These are phyloP conservation scores for Ammodytes marinus DNA, from an alignment of 2,113 vertebrate species.

Conservation along the genomic window DNA sequence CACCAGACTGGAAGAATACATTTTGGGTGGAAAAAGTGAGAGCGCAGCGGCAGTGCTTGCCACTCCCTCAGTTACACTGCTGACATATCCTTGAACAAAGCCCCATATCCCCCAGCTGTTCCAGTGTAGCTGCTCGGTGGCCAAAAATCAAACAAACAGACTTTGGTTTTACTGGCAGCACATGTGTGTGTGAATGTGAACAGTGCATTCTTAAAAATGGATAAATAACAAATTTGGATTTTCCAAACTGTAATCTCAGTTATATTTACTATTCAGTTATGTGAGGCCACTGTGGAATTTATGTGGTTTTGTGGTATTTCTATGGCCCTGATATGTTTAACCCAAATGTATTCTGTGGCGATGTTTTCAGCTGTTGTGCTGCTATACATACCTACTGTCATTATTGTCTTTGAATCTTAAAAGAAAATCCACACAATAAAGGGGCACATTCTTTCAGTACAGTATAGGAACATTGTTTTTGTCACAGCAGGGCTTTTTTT, in stretches of 20 bases:
- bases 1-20: background rate
- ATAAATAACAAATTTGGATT: background rate
- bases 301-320: background rate
- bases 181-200: background rate
- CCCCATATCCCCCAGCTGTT: slow-evolving; percentile 5
- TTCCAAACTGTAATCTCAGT: background rate
- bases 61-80: background rate
- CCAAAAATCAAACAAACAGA: background rate
- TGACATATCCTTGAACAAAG: slow-evolving; percentile 2
- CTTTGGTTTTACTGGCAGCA: background rate
- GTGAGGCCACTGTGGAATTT: too few relatives aligned
- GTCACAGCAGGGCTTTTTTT: too few relatives aligned
- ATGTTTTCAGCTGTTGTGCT: background rate
- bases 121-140: background rate
- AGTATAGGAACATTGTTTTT: background rate
- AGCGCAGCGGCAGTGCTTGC: background rate
- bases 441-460: background rate
- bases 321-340: background rate
- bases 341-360: background rate
- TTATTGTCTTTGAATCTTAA: background rate
- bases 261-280: too few relatives aligned
- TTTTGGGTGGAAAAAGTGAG: background rate
- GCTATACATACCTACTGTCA: background rate
- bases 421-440: background rate
- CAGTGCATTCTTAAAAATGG: background rate